Percentiles rank a stretch among this genome's conserved stretches.
These are phyloP conservation scores for Rhopalosiphum nymphaeae DNA, from an alignment of 2,888 invertebrate genomes.

Conservation along the genomic window DNA sequence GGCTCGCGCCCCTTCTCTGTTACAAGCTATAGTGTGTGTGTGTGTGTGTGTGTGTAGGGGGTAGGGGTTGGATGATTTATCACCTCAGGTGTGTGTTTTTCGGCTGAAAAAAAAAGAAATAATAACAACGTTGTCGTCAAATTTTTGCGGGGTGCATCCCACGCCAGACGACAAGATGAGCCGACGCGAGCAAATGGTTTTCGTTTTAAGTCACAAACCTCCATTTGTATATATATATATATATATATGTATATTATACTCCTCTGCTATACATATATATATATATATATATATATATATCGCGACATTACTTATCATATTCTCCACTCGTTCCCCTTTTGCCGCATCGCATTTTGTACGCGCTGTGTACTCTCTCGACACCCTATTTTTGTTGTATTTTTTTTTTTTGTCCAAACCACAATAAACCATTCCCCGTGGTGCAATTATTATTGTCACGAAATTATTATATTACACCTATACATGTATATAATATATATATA, in stretches of 20 bases:
- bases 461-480: slow-evolving; percentile 32
- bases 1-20: background rate
- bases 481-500: background rate
- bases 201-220: background rate
- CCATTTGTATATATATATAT: background rate
- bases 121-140: slow-evolving; percentile 24
- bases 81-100: slow-evolving; percentile 8
- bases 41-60: background rate
- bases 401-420: background rate
- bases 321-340: background rate
- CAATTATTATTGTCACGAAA: slow-evolving; percentile 41
- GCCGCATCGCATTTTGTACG: background rate
- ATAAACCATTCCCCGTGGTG: slow-evolving; percentile 42
- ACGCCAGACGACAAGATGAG: background rate
- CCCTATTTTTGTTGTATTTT: slow-evolving; percentile 19
- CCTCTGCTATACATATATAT: too few relatives aligned
- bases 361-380: background rate
- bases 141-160: slow-evolving; percentile 4
- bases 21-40: background rate
- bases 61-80: slow-evolving; percentile 9
- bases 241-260: background rate
- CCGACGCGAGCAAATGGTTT: slow-evolving; percentile 7
- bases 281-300: background rate
- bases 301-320: slow-evolving; percentile 25
- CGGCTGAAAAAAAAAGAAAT: background rate